Evolutionary conservation across 2,113 vertebrate genomes (phyloP).

Genomic region (Antennarius striatus): DNA sequence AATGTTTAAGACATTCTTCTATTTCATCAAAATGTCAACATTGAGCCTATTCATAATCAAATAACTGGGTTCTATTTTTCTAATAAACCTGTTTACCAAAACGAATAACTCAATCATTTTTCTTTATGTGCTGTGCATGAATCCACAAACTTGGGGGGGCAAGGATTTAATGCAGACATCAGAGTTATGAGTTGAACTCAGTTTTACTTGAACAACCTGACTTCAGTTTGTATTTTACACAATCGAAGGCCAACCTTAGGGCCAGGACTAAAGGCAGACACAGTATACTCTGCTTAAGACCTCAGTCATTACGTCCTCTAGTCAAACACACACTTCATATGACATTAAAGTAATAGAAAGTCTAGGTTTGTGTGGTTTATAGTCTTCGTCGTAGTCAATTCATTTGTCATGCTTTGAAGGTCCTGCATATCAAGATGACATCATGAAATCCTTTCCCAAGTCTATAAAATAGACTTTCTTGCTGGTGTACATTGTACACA

Average conservation of each 20-base stretch:
- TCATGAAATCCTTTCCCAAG: slow-evolving; percentile 47
- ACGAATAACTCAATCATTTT: not conserved
- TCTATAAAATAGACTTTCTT: not conserved
- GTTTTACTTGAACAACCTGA: slow-evolving; percentile 39
- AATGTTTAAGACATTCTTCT: too few species aligned
- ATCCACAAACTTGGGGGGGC: not conserved
- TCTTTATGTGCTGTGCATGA: slow-evolving; percentile 10
- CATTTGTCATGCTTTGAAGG: slow-evolving; percentile 32
- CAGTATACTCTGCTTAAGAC: slow-evolving; percentile 50
- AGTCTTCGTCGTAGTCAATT: slow-evolving; percentile 25
- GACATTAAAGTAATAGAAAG: slow-evolving; percentile 23
- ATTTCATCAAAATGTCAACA: too few species aligned
- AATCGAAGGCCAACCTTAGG: slow-evolving; percentile 32
- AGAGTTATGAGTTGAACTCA: not conserved
- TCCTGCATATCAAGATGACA: slow-evolving; percentile 58
- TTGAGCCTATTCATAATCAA: not conserved
- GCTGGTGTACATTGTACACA: not conserved
- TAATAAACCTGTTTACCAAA: not conserved
- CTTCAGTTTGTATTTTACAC: slow-evolving; percentile 31
- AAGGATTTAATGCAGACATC: not conserved
- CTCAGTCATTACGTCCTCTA: slow-evolving; percentile 68
- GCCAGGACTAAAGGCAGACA: slow-evolving; percentile 26
- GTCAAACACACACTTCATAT: slow-evolving; percentile 66
- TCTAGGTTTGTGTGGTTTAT: slow-evolving; percentile 20
- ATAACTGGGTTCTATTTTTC: not conserved